phyloP scores from a whole-genome alignment of 2,113 vertebrate species.

The Tragelaphus scriptus region DNA sequence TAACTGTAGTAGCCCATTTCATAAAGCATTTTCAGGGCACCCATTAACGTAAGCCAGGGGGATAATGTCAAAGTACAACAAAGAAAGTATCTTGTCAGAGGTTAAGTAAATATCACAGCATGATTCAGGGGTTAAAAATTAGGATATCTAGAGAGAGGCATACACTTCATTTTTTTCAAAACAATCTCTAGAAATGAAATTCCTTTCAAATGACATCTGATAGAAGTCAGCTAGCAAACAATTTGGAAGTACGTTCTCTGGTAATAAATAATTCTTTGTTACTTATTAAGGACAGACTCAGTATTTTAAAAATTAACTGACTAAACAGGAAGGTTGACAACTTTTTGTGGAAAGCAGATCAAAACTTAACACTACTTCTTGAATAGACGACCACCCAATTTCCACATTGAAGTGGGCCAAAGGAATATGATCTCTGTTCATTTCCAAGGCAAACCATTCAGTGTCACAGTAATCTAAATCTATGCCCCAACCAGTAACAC shows the following conservation, averaged over 20 bases:
- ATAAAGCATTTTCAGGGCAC: conserved; percentile 6
- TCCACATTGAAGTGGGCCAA: neutral
- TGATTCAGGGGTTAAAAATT: neutral
- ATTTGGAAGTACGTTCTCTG: conserved; percentile 24
- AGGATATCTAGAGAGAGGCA: neutral
- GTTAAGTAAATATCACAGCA: neutral
- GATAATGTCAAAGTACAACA: neutral
- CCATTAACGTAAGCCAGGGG: conserved; percentile 5
- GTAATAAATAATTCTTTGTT: neutral
- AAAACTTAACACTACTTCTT: neutral
- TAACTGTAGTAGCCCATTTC: neutral
- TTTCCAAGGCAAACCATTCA: too few relatives aligned
- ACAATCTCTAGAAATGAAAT: conserved; percentile 29
- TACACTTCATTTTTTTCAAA: conserved; percentile 22
- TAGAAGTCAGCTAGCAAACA: conserved; percentile 4
- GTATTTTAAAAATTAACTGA: conserved; percentile 22
- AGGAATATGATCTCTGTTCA: neutral
- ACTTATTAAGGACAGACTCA: neutral
- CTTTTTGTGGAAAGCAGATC: conserved; percentile 17
- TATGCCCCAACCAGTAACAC: too few relatives aligned
- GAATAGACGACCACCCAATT: neutral
- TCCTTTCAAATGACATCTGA: conserved; percentile 24
- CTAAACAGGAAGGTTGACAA: neutral
- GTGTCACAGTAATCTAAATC: too few relatives aligned
- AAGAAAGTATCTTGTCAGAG: conserved; percentile 12